Evolutionary conservation across 92 coral and sea anemone genomes (phyloP).

Genomic region (Zoanthus solanderi): DNA sequence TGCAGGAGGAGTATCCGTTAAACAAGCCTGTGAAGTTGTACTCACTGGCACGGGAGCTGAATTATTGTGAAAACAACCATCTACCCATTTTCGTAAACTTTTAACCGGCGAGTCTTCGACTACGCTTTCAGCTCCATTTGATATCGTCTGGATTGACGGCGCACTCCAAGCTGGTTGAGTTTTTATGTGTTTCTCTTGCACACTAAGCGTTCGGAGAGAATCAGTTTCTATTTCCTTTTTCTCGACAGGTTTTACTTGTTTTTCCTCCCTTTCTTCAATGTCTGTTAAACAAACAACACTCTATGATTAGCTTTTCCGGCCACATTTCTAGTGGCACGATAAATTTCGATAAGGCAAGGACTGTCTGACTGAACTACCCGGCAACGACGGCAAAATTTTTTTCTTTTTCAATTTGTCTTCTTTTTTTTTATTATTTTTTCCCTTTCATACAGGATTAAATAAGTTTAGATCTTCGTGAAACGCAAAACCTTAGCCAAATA

Average conservation of each 20-base stretch:
- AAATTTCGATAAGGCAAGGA: conserved; percentile 1
- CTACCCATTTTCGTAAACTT: conserved; percentile 98
- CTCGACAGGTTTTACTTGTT: conserved; percentile 61
- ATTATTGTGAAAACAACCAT: conserved; percentile 91
- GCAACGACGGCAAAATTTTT: neutral
- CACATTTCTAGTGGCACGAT: conserved; percentile 30
- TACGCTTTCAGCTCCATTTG: conserved; percentile 40
- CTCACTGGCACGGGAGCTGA: conserved; percentile 50
- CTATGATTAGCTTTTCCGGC: conserved; percentile 42
- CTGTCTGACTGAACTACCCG: conserved; percentile 26
- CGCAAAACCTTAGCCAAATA: conserved; percentile 20
- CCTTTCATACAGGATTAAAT: neutral
- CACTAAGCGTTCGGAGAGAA: neutral
- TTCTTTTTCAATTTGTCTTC: neutral
- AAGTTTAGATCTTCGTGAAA: neutral
- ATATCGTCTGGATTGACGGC: conserved; percentile 34
- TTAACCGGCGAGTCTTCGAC: conserved; percentile 98
- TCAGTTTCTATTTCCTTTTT: conserved; percentile 28
- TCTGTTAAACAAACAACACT: conserved; percentile 61
- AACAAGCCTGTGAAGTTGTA: conserved; percentile 51
- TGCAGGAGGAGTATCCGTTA: conserved; percentile 86
- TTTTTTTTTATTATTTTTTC: neutral
- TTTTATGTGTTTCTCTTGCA: conserved; percentile 38
- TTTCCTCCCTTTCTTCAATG: conserved; percentile 62
- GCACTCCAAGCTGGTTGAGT: conserved; percentile 33